A percentile compares a stretch with the other conserved stretches of the same genome.
phyloP scores from a whole-genome alignment of 2,888 invertebrate genomes.

The Ennomos fuscantarius region DNA sequence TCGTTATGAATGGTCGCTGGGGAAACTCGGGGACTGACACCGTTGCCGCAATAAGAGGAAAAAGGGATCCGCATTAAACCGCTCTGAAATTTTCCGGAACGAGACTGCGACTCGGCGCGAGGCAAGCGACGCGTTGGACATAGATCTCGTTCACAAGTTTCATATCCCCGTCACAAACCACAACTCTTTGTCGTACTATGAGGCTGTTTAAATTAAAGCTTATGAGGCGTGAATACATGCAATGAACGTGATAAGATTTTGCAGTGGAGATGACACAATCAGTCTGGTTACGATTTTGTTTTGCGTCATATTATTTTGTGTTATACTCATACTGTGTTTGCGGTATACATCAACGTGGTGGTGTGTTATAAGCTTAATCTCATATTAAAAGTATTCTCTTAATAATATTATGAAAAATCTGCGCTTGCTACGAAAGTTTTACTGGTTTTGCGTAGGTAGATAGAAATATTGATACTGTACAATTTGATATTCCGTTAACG shows the following conservation, averaged over 20 bases:
- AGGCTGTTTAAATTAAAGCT: slow-evolving; percentile 25
- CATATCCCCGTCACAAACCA: slow-evolving; percentile 22
- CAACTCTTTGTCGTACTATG: slow-evolving; percentile 24
- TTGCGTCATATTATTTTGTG: no score
- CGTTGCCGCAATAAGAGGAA: slow-evolving; percentile 68
- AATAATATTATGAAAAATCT: no score
- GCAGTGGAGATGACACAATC: not conserved
- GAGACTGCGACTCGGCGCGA: slow-evolving; percentile 26
- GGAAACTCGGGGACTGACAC: slow-evolving; percentile 61
- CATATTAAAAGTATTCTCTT: no score
- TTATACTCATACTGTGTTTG: no score
- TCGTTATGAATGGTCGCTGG: slow-evolving; percentile 67
- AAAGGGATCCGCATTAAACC: slow-evolving; percentile 60
- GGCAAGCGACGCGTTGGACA: slow-evolving; percentile 21
- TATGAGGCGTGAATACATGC: slow-evolving; percentile 16
- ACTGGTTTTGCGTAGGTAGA: no score
- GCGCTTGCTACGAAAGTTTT: no score
- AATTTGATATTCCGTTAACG: no score
- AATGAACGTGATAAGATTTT: slow-evolving; percentile 14
- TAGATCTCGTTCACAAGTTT: slow-evolving; percentile 25
- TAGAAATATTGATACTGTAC: no score
- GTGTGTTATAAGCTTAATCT: no score
- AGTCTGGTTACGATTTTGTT: no score
- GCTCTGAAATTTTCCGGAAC: slow-evolving; percentile 57
- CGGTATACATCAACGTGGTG: no score